These are phyloP conservation scores for Epinephelus awoara DNA, from an alignment of 2,797 vertebrate species.

Conservation along the genomic window DNA sequence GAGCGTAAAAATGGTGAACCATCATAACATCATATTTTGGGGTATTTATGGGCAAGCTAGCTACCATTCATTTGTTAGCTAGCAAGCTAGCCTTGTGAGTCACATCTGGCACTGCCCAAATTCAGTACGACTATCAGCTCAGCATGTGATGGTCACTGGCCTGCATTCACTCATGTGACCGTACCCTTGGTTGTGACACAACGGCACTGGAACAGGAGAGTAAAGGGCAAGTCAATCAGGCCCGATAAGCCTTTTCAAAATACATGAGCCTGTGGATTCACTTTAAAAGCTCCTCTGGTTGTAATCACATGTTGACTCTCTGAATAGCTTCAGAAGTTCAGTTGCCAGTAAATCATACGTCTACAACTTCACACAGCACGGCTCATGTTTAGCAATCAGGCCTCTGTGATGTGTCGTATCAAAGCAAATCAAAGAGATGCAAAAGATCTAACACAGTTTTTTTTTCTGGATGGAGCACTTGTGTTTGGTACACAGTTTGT, in stretches of 20 bases:
- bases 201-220: too few relatives aligned
- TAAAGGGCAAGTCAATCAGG: too few relatives aligned
- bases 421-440: not conserved
- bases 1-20: too few relatives aligned
- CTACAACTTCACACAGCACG: not conserved
- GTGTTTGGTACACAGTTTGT: not conserved
- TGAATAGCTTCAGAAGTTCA: not conserved
- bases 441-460: not conserved
- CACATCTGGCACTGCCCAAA: too few relatives aligned
- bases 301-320: not conserved
- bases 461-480: not conserved
- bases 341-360: not conserved
- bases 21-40: too few relatives aligned
- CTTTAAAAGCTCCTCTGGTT: not conserved
- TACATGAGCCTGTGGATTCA: too few relatives aligned
- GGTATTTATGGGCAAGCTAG: too few relatives aligned
- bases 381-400: slow-evolving; percentile 2
- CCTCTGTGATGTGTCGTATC: slow-evolving; percentile 8
- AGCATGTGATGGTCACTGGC: not conserved
- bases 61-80: too few relatives aligned
- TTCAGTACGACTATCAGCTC: not conserved
- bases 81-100: too few relatives aligned
- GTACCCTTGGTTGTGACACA: not conserved
- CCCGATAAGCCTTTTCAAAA: too few relatives aligned
- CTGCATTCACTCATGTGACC: not conserved